Evolutionary conservation across 2,797 vertebrate genomes (phyloP).

Genomic region (Nyctibius grandis): DNA sequence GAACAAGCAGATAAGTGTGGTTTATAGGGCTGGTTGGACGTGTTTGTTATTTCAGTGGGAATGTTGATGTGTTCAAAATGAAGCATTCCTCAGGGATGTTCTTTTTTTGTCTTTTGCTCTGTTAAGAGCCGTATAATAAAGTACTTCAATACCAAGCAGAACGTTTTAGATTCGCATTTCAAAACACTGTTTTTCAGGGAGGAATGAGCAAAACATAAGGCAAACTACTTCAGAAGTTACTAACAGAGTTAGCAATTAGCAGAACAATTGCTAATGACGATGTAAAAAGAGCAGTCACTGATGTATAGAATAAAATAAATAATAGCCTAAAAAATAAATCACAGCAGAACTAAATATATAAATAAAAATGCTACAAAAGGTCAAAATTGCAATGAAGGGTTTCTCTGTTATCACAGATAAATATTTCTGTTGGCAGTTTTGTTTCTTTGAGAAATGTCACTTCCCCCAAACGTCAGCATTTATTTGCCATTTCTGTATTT

Average conservation of each 20-base stretch:
- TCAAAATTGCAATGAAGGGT: neutral
- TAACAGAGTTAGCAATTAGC: neutral
- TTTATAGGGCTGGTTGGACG: neutral
- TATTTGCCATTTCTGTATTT: neutral
- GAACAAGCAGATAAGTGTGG: neutral
- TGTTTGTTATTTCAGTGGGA: slow-evolving; percentile 41
- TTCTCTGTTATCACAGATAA: slow-evolving; percentile 11
- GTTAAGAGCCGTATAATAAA: neutral
- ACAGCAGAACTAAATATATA: neutral
- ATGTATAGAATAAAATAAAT: neutral
- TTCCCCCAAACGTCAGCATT: neutral
- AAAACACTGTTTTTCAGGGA: neutral
- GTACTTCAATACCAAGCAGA: neutral
- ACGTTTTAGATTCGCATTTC: neutral
- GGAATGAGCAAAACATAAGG: neutral
- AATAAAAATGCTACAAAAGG: slow-evolving; percentile 24
- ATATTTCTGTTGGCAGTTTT: slow-evolving; percentile 29
- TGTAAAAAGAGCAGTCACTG: neutral
- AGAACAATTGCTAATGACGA: neutral
- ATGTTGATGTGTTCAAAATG: slow-evolving; percentile 27
- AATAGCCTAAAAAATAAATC: neutral
- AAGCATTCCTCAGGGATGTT: slow-evolving; percentile 29
- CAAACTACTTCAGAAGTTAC: neutral
- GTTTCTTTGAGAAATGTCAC: neutral
- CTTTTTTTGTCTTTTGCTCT: neutral